Conservation (phyloP, 2,888 invertebrate species). For the Ormyrus nitidulus region DNA sequence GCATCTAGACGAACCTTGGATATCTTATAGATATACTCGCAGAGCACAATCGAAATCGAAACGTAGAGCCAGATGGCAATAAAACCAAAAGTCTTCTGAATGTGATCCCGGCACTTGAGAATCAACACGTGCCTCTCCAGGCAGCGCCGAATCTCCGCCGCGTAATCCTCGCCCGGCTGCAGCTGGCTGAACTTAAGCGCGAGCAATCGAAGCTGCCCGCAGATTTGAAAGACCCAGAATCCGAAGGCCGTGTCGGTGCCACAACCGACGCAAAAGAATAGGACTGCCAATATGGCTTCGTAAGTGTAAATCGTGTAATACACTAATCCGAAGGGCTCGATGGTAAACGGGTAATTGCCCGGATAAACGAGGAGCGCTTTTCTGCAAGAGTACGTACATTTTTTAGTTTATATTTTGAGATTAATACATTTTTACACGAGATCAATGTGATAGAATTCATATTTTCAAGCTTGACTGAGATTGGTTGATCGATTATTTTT, state of each 20-base stretch:
- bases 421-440: no score
- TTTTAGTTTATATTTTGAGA: no score
- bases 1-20: slow-evolving; percentile 11
- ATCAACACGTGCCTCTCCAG: slow-evolving; percentile 56
- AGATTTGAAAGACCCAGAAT: slow-evolving; percentile 62
- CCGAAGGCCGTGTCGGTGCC: slow-evolving; percentile 62
- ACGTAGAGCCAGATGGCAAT: slow-evolving; percentile 60
- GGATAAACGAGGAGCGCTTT: slow-evolving; percentile 56
- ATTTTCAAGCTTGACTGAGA: no score
- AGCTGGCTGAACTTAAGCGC: slow-evolving; percentile 53
- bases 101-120: slow-evolving; percentile 54
- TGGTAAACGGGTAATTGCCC: slow-evolving; percentile 58
- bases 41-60: slow-evolving; percentile 62
- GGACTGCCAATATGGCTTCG: slow-evolving; percentile 50
- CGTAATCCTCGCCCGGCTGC: slow-evolving; percentile 36
- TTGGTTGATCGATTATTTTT: background rate
- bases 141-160: slow-evolving; percentile 47
- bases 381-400: background rate
- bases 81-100: slow-evolving; percentile 62
- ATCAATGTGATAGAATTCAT: no score
- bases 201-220: slow-evolving; percentile 60
- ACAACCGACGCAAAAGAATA: slow-evolving; percentile 51
- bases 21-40: slow-evolving; percentile 62
- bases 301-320: slow-evolving; percentile 58
- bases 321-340: slow-evolving; percentile 43